Evolutionary conservation across 2,797 vertebrate species (phyloP), one percentile per base, ranked within the genome.

Genomic region (Sebastes ruberrimus): DNA sequence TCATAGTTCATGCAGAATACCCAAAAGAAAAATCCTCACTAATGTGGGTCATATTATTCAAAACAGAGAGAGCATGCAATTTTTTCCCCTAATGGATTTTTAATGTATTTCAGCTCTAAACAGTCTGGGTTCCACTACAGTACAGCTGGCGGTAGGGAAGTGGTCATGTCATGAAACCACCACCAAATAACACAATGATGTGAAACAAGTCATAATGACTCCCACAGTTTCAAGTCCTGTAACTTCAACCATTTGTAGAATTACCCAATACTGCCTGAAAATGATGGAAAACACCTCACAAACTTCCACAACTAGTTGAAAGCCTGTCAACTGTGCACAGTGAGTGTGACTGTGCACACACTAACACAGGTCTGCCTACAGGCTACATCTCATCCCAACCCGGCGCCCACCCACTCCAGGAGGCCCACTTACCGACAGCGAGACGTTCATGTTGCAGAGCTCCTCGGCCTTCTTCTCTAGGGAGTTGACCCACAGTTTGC

Each of bases 401-500:
- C 20, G 20, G 49, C 20, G 49, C 63, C 82, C 74, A 60, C 80
- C 86, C 76, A 71, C 78, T 76, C 30, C 6, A 35, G 22, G 42
- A 35, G 23, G 42, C 80, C 84, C 30, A 95, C 97, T 97, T 94
- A 99, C 98, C 91, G 97, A 97, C 76, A 99, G 96, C 4, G 98
- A 98, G 92, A 98, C 97, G 87, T 99, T 99, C 89, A 99, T 95
- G 88, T 89, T 94, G 28, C 95, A 97, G 71, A 99, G 97, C 82
- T 99, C 98, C 94, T 99, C 98, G 0, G 98, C 98, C 76, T 99
- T 99, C 92, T 99, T 99, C 94, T 99, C 98, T 23, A 99, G 91
- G 35, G 98, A 99, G 20, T 88, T 96, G 68, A 99, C 98, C 98
- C 98, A 99, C 23, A 98, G 81, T 84, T 99, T 99, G 88, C 98